A percentile compares a stretch with the other conserved stretches of the same genome.
phyloP scores from a whole-genome alignment of 2,797 vertebrate genomes.

The Eupleurogrammus muticus region DNA sequence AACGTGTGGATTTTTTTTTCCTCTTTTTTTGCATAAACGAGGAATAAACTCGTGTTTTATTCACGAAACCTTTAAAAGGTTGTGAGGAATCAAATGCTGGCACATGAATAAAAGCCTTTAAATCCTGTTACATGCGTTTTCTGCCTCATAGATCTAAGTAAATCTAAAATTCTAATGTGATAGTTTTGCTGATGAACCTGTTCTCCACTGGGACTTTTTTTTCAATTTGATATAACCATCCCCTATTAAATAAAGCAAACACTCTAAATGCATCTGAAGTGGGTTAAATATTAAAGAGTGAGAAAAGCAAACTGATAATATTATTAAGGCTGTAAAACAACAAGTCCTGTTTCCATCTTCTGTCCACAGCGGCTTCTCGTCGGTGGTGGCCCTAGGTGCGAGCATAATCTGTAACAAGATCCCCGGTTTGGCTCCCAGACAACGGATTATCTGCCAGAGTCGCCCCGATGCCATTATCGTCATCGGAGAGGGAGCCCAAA shows the following conservation, averaged over 20 bases:
- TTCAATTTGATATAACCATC: background rate
- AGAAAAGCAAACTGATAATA: background rate
- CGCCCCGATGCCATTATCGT: constrained; percentile 98
- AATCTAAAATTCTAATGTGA: background rate
- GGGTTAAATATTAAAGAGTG: background rate
- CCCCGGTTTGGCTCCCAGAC: constrained; percentile 95
- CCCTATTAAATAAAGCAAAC: background rate
- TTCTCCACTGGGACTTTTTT: background rate
- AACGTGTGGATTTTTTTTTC: constrained; percentile 1
- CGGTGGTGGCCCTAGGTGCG: constrained; percentile 97
- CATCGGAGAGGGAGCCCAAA: constrained; percentile 98
- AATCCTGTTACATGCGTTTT: background rate
- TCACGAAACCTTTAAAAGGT: constrained; percentile 1
- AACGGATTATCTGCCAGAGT: constrained; percentile 99
- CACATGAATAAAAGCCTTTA: background rate
- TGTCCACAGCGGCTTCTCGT: constrained; percentile 92
- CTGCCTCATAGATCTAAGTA: background rate
- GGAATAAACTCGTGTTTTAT: constrained; percentile 20
- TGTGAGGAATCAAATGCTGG: background rate
- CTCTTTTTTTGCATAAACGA: background rate
- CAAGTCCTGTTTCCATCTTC: constrained; percentile 50
- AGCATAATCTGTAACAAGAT: constrained; percentile 99
- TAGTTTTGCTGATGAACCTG: background rate
- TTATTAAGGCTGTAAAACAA: background rate
- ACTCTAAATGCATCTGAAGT: background rate